Conservation (phyloP, 2,113 vertebrate species). For the Coturnix japonica region DNA sequence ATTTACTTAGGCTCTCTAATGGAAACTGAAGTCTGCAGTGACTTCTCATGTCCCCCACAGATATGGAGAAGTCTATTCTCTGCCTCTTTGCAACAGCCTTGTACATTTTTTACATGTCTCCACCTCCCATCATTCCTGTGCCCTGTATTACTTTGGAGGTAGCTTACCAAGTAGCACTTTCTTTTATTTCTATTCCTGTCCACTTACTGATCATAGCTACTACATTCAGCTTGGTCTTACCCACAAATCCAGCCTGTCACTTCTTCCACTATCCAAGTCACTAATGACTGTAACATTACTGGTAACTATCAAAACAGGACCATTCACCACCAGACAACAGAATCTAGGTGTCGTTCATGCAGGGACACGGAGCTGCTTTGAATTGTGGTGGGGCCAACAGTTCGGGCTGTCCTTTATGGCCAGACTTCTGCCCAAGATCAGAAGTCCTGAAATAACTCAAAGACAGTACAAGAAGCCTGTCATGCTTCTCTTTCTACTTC, state of each 20-base stretch:
- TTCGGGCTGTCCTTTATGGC: background rate
- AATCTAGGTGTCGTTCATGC: accelerated
- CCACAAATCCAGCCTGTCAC: background rate
- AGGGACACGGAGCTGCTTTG: background rate
- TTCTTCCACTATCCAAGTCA: background rate
- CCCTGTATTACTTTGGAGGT: background rate
- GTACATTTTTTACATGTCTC: background rate
- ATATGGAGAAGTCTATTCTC: background rate
- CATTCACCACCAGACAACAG: background rate
- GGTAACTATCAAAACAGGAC: background rate
- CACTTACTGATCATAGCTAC: too few relatives aligned
- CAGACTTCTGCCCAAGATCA: background rate
- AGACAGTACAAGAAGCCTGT: background rate
- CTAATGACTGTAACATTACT: background rate
- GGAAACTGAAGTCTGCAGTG: background rate
- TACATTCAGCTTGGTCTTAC: background rate
- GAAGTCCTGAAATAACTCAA: background rate
- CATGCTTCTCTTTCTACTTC: background rate
- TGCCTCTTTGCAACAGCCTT: background rate
- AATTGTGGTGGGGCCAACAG: background rate
- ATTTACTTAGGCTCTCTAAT: background rate
- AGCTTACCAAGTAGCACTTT: too few relatives aligned
- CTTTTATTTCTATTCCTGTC: background rate
- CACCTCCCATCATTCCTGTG: background rate
- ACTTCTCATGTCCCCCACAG: background rate